A percentile compares a stretch with the other conserved stretches of the same genome.
Conservation (phyloP, 2,797 vertebrate genomes). For the Eurystomus glaucurus region DNA sequence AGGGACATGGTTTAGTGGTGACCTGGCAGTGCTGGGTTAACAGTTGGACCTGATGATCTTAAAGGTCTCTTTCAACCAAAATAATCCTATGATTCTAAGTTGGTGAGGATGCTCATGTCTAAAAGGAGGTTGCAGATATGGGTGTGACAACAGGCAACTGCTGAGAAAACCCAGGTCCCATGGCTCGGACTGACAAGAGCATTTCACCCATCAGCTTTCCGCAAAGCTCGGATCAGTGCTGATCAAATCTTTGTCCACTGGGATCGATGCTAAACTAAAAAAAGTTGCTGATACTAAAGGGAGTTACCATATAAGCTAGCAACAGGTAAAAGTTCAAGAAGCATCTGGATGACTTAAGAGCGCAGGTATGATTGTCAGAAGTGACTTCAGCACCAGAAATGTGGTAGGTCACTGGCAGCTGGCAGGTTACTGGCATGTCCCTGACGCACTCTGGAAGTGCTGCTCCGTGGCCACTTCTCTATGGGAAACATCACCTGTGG, state of each 20-base stretch:
- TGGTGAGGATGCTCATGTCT: neutral
- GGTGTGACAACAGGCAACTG: neutral
- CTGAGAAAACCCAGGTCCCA: neutral
- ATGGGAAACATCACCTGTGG: accelerated
- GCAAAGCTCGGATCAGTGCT: neutral
- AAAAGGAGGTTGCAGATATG: neutral
- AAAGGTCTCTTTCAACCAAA: too few relatives aligned
- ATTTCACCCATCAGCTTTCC: neutral
- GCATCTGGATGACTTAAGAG: neutral
- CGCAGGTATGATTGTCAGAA: neutral
- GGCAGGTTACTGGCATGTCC: neutral
- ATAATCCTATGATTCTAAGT: neutral
- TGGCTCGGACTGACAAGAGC: neutral
- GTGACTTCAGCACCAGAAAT: neutral
- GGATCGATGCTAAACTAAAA: neutral
- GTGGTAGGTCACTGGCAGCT: neutral
- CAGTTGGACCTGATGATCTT: too few relatives aligned
- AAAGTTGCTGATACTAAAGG: neutral
- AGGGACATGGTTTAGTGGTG: too few relatives aligned
- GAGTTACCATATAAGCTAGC: neutral
- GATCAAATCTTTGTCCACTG: neutral
- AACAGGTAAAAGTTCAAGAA: neutral
- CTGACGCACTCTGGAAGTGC: neutral
- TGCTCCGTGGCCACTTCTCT: neutral
- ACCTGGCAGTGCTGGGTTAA: too few relatives aligned